phyloP scores from a whole-genome alignment of 2,888 invertebrate species.

The Beris chalybata region DNA sequence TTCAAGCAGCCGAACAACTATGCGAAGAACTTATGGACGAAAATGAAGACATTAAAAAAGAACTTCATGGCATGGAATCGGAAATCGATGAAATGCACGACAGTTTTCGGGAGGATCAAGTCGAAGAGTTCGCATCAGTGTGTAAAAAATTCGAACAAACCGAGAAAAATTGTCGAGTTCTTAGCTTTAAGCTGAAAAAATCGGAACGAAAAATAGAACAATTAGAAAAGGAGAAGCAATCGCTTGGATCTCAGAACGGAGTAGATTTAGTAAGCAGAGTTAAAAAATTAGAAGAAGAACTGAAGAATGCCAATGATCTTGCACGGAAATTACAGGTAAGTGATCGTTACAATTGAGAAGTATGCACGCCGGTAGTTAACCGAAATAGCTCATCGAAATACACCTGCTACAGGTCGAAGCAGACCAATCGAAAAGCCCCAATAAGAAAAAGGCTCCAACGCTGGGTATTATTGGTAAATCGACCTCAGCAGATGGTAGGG shows the following conservation, averaged over 20 bases:
- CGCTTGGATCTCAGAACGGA: conserved; percentile 64
- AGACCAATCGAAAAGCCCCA: conserved; percentile 49
- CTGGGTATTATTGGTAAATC: conserved; percentile 61
- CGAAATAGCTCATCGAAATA: no score
- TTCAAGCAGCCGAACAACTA: conserved; percentile 86
- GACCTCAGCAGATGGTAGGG: conserved; percentile 66
- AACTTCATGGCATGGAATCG: conserved; percentile 88
- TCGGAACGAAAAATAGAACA: conserved; percentile 87
- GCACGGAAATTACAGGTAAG: conserved; percentile 66
- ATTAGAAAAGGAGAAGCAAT: conserved; percentile 81
- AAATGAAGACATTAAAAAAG: conserved; percentile 92
- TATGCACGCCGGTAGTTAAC: no score
- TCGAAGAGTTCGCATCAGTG: conserved; percentile 91
- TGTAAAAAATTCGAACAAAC: conserved; percentile 95
- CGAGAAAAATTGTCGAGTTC: conserved; percentile 95
- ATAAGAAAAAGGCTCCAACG: conserved; percentile 63
- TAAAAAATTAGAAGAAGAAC: conserved; percentile 82
- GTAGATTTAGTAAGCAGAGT: conserved; percentile 68
- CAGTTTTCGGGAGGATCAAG: conserved; percentile 95
- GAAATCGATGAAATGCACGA: conserved; percentile 99
- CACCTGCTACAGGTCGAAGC: conserved; percentile 47
- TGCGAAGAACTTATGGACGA: conserved; percentile 95
- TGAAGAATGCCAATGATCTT: conserved; percentile 77
- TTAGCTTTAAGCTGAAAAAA: conserved; percentile 97
- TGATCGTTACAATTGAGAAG: not conserved